Evolutionary conservation across 1,140 invertebrate genomes (phyloP).

Genomic region (Leptinotarsa undecemlineata): DNA sequence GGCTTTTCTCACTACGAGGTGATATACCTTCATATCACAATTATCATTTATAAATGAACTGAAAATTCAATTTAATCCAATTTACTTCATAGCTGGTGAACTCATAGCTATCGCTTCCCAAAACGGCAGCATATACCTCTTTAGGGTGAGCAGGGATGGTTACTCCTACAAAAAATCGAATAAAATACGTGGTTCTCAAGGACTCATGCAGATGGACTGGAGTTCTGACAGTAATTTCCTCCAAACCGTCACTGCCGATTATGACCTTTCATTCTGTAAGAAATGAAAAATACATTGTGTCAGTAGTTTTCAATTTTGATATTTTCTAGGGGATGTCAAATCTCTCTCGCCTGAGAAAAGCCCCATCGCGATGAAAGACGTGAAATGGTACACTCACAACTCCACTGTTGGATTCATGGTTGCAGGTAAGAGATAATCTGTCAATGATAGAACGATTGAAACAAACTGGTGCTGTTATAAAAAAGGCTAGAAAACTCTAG

Average conservation of each 20-base stretch:
- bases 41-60: no score
- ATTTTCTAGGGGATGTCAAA: constrained; percentile 79
- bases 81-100: constrained; percentile 72
- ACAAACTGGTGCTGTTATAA: no score
- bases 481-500: no score
- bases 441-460: no score
- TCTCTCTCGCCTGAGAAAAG: constrained; percentile 81
- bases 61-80: no score
- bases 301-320: background rate
- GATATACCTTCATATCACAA: no score
- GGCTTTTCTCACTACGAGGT: no score
- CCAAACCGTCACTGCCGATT: constrained; percentile 89
- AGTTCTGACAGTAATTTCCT: constrained; percentile 85
- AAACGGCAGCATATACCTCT: constrained; percentile 84
- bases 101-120: constrained; percentile 89
- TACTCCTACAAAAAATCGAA: constrained; percentile 87
- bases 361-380: constrained; percentile 84
- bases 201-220: constrained; percentile 86
- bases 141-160: constrained; percentile 81
- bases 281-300: background rate
- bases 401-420: constrained; percentile 83
- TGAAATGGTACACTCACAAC: constrained; percentile 86
- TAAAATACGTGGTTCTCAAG: constrained; percentile 81
- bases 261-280: constrained; percentile 88
- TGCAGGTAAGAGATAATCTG: constrained; percentile 64